These are phyloP conservation scores for Aleiodes leptofemur DNA, from an alignment of 2,888 invertebrate genomes.

Conservation along the genomic window DNA sequence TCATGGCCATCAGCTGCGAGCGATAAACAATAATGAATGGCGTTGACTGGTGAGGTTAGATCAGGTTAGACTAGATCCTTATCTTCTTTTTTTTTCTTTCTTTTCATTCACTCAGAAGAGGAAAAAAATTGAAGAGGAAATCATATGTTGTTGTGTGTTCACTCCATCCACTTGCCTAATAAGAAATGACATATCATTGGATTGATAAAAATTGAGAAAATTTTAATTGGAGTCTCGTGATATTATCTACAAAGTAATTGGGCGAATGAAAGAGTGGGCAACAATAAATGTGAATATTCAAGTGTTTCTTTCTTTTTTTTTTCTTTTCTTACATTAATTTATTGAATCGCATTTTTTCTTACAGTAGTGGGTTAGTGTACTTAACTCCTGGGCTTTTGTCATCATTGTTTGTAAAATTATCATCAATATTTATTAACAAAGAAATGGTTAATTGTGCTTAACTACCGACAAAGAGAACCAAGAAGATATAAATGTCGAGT, in stretches of 20 bases:
- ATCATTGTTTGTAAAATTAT: conserved; percentile 15
- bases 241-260: conserved; percentile 13
- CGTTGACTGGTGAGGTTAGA: too few relatives aligned
- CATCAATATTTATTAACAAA: conserved; percentile 41
- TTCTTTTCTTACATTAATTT: background rate
- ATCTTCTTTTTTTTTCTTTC: too few relatives aligned
- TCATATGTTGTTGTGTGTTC: conserved; percentile 26
- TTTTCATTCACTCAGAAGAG: too few relatives aligned
- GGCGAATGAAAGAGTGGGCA: background rate
- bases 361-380: conserved; percentile 20
- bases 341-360: conserved; percentile 7
- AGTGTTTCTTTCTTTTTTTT: background rate
- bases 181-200: conserved; percentile 23
- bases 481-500: conserved; percentile 17
- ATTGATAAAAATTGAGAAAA: conserved; percentile 26
- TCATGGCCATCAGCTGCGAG: too few relatives aligned
- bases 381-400: conserved; percentile 5
- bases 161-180: conserved; percentile 10
- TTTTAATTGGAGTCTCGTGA: conserved; percentile 12
- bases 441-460: conserved; percentile 13
- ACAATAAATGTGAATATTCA: background rate
- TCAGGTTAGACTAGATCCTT: too few relatives aligned
- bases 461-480: conserved; percentile 26
- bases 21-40: too few relatives aligned
- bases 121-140: conserved; percentile 5